phyloP scores from a whole-genome alignment of 1,140 invertebrate species.

The Chironomus striatipennis region DNA sequence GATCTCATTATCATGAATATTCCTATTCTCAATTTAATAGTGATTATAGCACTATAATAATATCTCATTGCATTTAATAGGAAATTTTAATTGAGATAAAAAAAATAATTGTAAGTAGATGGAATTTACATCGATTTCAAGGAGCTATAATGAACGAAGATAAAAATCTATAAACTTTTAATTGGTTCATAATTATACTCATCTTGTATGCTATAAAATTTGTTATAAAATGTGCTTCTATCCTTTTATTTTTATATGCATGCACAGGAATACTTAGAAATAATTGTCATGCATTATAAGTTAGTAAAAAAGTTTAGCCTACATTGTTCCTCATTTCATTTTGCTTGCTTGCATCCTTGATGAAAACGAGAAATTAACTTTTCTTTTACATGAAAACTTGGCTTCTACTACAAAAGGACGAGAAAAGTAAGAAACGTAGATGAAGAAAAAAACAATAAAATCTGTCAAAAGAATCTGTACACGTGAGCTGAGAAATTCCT shows the following conservation, averaged over 20 bases:
- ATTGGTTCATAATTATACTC: constrained; percentile 20
- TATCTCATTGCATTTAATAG: not conserved
- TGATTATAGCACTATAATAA: not conserved
- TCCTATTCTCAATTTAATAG: not conserved
- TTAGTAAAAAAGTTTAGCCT: not conserved
- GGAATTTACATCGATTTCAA: too few species aligned
- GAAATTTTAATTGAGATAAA: not conserved
- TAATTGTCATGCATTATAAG: not conserved
- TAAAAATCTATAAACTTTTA: constrained; percentile 24
- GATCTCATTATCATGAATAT: not conserved
- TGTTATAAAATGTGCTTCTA: not conserved
- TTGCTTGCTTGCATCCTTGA: not conserved
- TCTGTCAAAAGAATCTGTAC: constrained; percentile 19
- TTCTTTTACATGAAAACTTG: not conserved
- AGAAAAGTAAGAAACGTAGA: not conserved
- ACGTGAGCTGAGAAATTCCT: constrained; percentile 15
- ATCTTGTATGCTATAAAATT: not conserved
- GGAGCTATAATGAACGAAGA: not conserved
- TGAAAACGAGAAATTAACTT: not conserved
- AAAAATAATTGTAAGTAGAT: too few species aligned
- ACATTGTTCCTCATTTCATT: not conserved
- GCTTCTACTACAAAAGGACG: not conserved
- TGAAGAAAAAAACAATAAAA: constrained; percentile 15
- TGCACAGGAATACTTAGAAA: not conserved
- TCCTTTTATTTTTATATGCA: too few species aligned